Evolutionary conservation across 2,888 invertebrate genomes (phyloP).

Genomic region (Nowickia ferox): DNA sequence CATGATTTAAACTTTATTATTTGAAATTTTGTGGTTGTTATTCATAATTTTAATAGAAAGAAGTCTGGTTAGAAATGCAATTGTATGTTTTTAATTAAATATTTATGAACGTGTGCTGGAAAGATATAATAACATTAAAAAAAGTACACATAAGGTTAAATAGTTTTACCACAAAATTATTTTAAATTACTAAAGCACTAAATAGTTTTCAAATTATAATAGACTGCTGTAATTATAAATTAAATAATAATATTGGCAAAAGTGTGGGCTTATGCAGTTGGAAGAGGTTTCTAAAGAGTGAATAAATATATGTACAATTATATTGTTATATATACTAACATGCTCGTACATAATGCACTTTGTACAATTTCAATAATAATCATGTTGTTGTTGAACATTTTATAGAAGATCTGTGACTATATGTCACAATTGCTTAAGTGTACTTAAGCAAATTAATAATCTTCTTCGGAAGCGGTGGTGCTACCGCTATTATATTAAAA

Average conservation of each 20-base stretch:
- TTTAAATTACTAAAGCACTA: not conserved
- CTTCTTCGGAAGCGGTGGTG: no score
- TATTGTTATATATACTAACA: not conserved
- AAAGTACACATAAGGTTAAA: slow-evolving; percentile 26
- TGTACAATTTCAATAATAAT: not conserved
- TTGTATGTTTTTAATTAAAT: not conserved
- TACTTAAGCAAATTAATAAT: no score
- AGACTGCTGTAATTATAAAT: slow-evolving; percentile 25
- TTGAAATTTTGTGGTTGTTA: slow-evolving; percentile 16
- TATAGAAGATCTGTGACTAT: not conserved
- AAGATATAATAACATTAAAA: not conserved
- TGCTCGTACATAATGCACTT: not conserved
- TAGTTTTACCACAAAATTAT: slow-evolving; percentile 33
- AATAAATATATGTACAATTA: no score
- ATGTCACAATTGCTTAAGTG: not conserved
- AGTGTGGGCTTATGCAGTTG: slow-evolving; percentile 14
- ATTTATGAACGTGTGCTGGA: not conserved
- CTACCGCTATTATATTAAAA: no score
- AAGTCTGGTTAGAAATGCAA: not conserved
- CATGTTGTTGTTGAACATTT: not conserved
- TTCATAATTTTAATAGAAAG: slow-evolving; percentile 5
- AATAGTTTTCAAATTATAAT: slow-evolving; percentile 11
- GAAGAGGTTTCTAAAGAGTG: not conserved
- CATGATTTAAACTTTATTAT: slow-evolving; percentile 20
- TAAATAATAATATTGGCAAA: not conserved